phyloP scores from a whole-genome alignment of 2,113 vertebrate genomes.

The Excalfactoria chinensis region DNA sequence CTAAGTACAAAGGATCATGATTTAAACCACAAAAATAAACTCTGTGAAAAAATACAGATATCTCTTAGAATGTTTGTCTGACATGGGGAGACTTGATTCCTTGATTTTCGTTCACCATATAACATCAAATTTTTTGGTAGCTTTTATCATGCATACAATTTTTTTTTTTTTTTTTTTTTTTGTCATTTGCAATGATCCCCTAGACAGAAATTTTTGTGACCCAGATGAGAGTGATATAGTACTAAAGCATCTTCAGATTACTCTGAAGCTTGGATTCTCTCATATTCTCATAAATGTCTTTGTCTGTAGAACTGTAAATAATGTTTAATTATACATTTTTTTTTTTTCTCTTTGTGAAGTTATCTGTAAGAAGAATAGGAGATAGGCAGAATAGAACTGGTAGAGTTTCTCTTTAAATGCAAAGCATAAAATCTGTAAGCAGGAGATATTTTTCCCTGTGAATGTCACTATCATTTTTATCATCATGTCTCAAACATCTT shows the following conservation, averaged over 20 bases:
- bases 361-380: background rate
- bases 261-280: background rate
- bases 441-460: background rate
- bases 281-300: background rate
- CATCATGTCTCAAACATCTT: background rate
- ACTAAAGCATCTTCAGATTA: background rate
- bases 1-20: background rate
- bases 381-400: background rate
- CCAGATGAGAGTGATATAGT: background rate
- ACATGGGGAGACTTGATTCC: background rate
- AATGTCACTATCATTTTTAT: background rate
- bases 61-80: background rate
- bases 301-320: background rate
- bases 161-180: conserved; percentile 35
- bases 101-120: background rate
- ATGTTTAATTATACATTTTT: background rate
- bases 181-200: background rate
- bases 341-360: background rate
- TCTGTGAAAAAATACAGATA: background rate
- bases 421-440: background rate
- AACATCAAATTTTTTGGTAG: background rate
- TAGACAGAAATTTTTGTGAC: conserved; percentile 15
- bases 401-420: background rate
- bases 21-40: background rate
- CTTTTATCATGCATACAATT: background rate